Percentiles rank a stretch among this genome's conserved stretches.
Conservation (phyloP, 2,888 invertebrate genomes). For the Eurois occulta region DNA sequence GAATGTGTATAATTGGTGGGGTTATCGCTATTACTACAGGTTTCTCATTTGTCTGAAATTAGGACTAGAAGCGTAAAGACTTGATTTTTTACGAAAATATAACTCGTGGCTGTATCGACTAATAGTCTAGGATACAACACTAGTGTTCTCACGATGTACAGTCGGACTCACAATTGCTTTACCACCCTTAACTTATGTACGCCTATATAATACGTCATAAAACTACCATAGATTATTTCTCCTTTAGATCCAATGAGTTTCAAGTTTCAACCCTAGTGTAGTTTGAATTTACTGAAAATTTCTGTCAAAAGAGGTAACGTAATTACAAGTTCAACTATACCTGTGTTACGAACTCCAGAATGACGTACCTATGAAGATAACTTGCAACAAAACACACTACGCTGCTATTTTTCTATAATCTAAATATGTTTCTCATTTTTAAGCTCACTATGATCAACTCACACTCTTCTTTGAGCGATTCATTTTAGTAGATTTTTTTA, state of each 20-base stretch:
- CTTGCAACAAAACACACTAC: slow-evolving; percentile 37
- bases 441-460: neutral
- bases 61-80: slow-evolving; percentile 62
- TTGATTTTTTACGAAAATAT: slow-evolving; percentile 39
- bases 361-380: slow-evolving; percentile 10
- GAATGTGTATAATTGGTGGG: slow-evolving; percentile 60
- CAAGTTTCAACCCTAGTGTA: neutral
- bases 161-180: neutral
- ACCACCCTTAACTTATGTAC: neutral
- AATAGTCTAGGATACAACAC: slow-evolving; percentile 4
- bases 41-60: slow-evolving; percentile 53
- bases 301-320: neutral
- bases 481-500: neutral
- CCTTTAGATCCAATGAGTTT: neutral
- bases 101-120: slow-evolving; percentile 19
- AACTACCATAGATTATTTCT: neutral
- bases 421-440: neutral
- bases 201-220: neutral
- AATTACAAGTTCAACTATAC: neutral
- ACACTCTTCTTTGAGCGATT: slow-evolving; percentile 31
- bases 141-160: neutral
- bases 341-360: neutral
- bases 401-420: slow-evolving; percentile 17
- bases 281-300: neutral
- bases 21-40: slow-evolving; percentile 49